phyloP scores from a whole-genome alignment of 2,113 vertebrate genomes.

The Bos indicus region DNA sequence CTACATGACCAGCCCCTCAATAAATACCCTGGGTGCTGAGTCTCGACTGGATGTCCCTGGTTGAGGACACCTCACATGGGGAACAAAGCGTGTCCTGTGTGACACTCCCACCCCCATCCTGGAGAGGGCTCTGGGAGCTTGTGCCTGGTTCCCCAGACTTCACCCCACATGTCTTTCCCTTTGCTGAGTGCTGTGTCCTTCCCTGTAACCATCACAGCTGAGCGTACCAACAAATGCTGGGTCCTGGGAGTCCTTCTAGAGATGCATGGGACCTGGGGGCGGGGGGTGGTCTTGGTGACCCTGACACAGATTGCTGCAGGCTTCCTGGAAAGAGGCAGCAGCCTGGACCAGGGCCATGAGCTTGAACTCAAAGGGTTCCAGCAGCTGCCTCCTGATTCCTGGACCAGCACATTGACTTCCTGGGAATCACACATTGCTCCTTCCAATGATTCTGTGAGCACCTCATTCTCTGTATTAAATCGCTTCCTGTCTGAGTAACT shows the following conservation, averaged over 20 bases:
- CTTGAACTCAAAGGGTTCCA: not conserved
- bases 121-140: not conserved
- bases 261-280: fast-evolving
- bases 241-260: not conserved
- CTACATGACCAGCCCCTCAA: not conserved
- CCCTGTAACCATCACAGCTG: fast-evolving
- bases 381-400: not conserved
- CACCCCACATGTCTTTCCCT: fast-evolving
- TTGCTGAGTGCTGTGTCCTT: not conserved
- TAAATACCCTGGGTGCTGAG: not conserved
- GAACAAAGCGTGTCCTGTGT: fast-evolving
- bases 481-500: not conserved
- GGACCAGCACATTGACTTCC: too few relatives aligned
- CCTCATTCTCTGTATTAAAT: not conserved
- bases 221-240: fast-evolving
- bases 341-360: not conserved
- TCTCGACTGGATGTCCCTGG: not conserved
- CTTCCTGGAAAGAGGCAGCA: not conserved
- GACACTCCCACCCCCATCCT: not conserved
- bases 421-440: not conserved
- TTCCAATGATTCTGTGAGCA: fast-evolving
- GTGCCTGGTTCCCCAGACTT: not conserved
- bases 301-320: not conserved
- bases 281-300: not conserved
- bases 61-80: fast-evolving